These are phyloP conservation scores for Apteryx mantelli DNA, from an alignment of 2,113 vertebrate genomes.

Conservation along the genomic window DNA sequence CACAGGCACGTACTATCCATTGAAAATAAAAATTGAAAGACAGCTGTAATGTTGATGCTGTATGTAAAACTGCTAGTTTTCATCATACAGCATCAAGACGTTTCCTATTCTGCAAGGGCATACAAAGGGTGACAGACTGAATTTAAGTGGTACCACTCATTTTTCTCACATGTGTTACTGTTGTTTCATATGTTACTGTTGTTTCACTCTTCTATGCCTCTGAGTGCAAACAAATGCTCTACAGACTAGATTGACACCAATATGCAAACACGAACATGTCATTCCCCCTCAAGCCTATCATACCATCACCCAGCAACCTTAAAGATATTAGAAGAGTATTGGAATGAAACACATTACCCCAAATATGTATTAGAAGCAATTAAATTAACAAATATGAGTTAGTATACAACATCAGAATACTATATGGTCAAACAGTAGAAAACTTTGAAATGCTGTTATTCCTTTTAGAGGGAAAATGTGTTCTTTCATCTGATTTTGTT, in stretches of 20 bases:
- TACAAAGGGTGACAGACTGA: background rate
- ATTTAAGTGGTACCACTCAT: background rate
- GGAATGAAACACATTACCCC: background rate
- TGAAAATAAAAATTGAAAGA: background rate
- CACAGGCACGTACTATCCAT: background rate
- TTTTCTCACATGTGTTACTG: background rate
- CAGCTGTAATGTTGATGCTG: background rate
- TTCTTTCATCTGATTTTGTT: background rate
- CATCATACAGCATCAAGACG: background rate
- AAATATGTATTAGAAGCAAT: background rate
- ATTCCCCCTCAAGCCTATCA: background rate
- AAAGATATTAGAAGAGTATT: background rate
- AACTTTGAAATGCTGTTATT: background rate
- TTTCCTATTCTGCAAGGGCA: background rate
- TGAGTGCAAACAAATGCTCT: background rate
- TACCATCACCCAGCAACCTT: background rate
- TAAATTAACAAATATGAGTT: background rate
- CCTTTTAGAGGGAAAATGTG: background rate
- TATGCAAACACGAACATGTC: background rate
- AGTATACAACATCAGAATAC: background rate
- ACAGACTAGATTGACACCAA: background rate
- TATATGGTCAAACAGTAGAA: background rate
- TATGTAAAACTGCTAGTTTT: background rate
- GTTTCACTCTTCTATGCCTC: background rate
- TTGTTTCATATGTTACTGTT: background rate